phyloP scores from a whole-genome alignment of 2,888 invertebrate genomes.

The Mesorhabditis belari region DNA sequence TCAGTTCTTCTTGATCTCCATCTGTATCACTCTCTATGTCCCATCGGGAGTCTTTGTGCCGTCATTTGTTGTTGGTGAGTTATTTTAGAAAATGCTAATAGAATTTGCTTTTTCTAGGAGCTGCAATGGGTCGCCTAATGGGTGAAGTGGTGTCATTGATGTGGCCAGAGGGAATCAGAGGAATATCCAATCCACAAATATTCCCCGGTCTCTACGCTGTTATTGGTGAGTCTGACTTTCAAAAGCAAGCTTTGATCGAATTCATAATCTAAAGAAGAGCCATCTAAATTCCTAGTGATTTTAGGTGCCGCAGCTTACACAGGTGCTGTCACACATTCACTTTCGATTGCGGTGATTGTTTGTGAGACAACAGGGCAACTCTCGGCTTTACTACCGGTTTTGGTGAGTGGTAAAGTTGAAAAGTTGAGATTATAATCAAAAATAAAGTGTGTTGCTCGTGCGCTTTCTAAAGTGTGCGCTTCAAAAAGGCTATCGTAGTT shows the following conservation, averaged over 20 bases:
- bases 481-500: too few species aligned
- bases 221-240: constrained; percentile 70
- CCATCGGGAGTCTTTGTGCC: constrained; percentile 82
- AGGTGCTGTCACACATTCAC: constrained; percentile 91
- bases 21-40: constrained; percentile 32
- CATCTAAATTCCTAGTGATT: not conserved
- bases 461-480: too few species aligned
- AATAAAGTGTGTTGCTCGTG: not conserved
- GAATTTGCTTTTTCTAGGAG: constrained; percentile 54
- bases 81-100: too few species aligned
- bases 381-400: constrained; percentile 86
- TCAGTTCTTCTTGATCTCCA: constrained; percentile 35
- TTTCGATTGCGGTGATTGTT: constrained; percentile 91
- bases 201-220: constrained; percentile 89
- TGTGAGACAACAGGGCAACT: constrained; percentile 98
- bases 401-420: constrained; percentile 64
- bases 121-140: not conserved
- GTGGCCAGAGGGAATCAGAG: constrained; percentile 81
- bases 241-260: not conserved
- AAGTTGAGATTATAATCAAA: constrained; percentile 7
- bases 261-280: not conserved
- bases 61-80: constrained; percentile 73
- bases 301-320: constrained; percentile 74
- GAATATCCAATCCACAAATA: constrained; percentile 72
- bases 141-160: constrained; percentile 72